These are phyloP conservation scores for Drosophila elegans DNA, from an alignment of 1,140 invertebrate species.

Conservation along the genomic window DNA sequence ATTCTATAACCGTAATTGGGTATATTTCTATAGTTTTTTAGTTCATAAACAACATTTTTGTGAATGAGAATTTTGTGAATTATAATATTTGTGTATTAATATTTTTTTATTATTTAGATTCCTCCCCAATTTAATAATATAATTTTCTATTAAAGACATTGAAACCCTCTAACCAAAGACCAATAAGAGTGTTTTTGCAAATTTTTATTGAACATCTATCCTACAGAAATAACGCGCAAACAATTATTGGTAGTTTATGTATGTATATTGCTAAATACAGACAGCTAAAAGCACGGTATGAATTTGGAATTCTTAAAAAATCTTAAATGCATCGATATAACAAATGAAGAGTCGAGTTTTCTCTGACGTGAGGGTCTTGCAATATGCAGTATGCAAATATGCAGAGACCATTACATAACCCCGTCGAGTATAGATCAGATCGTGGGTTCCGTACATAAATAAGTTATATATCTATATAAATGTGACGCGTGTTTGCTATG, in stretches of 20 bases:
- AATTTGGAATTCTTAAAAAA: constrained; percentile 70
- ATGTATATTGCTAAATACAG: constrained; percentile 67
- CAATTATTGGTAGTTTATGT: constrained; percentile 44
- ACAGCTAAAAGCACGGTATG: constrained; percentile 71
- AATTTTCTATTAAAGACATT: too few relatives aligned
- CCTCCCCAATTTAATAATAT: too few relatives aligned
- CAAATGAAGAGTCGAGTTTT: constrained; percentile 43
- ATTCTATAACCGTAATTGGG: too few relatives aligned
- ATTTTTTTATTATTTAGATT: too few relatives aligned
- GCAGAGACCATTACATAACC: constrained; percentile 25
- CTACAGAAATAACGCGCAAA: constrained; percentile 57
- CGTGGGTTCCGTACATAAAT: constrained; percentile 10
- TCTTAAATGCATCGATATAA: constrained; percentile 80
- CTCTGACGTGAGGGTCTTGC: constrained; percentile 4
- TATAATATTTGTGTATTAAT: too few relatives aligned
- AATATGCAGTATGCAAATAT: constrained; percentile 1
- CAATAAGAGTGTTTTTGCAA: not conserved
- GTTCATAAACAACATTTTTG: too few relatives aligned
- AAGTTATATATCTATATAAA: constrained; percentile 14
- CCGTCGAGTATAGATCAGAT: constrained; percentile 32
- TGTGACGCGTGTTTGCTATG: constrained; percentile 14
- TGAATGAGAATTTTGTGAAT: too few relatives aligned
- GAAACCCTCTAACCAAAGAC: not conserved
- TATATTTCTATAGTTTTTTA: too few relatives aligned
- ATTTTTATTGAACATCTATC: constrained; percentile 56